These are phyloP conservation scores for Drosophila buzzatii DNA, from an alignment of 2,888 invertebrate species.

Conservation along the genomic window DNA sequence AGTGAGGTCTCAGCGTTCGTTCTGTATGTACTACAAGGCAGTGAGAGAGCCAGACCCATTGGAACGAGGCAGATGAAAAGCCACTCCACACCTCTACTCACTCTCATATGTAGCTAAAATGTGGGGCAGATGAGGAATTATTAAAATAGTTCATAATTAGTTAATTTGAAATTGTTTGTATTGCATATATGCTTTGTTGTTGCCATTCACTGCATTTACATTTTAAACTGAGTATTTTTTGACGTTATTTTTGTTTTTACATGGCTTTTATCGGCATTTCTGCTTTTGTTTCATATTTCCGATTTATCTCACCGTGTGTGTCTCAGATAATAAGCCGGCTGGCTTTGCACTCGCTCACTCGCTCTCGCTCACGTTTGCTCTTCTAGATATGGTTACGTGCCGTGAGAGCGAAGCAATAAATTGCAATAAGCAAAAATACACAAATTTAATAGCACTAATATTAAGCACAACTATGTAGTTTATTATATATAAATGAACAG, in stretches of 20 bases:
- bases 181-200: conserved; percentile 41
- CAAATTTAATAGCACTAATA: too few species aligned
- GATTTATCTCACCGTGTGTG: conserved; percentile 38
- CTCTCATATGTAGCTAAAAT: conserved; percentile 8
- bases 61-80: conserved; percentile 1
- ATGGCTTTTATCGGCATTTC: conserved; percentile 64
- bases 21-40: conserved; percentile 42
- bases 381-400: conserved; percentile 46
- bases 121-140: conserved; percentile 25
- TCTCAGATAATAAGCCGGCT: conserved; percentile 60
- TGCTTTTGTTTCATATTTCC: conserved; percentile 48
- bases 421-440: neutral
- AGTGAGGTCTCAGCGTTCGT: conserved; percentile 43
- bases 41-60: conserved; percentile 48
- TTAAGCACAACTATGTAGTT: neutral
- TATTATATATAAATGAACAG: too few species aligned
- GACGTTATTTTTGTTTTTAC: conserved; percentile 73
- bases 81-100: conserved; percentile 5
- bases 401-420: conserved; percentile 11
- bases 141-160: conserved; percentile 11
- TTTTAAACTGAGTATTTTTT: conserved; percentile 46
- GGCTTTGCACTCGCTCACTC: conserved; percentile 25
- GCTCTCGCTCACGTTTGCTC: conserved; percentile 19
- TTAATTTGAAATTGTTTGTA: conserved; percentile 49
- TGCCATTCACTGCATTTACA: conserved; percentile 44